These are phyloP conservation scores for Anthonomus grandis DNA, from an alignment of 1,140 invertebrate species.

Conservation along the genomic window DNA sequence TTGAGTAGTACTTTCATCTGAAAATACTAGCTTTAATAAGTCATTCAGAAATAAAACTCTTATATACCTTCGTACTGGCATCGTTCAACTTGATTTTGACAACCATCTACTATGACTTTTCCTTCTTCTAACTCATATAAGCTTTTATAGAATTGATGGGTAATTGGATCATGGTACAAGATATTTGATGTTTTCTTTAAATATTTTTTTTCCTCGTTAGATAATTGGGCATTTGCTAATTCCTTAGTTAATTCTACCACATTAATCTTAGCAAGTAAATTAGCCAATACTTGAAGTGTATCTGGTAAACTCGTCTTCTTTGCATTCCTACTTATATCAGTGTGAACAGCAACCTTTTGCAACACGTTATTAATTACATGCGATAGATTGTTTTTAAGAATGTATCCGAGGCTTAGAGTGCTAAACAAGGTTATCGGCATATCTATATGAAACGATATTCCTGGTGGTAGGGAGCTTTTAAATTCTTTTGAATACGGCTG, in stretches of 20 bases:
- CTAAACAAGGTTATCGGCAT: constrained; percentile 7
- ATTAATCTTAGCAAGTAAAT: too few species aligned
- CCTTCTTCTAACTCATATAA: constrained; percentile 14
- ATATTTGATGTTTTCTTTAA: neutral
- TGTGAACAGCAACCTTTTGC: constrained; percentile 6
- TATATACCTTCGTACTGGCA: constrained; percentile 15
- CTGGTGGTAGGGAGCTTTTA: too few species aligned
- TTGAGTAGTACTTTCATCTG: constrained; percentile 3
- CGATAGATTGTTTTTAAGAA: constrained; percentile 11
- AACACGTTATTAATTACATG: constrained; percentile 1
- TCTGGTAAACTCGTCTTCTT: too few species aligned
- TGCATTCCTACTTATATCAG: too few species aligned
- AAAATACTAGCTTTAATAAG: constrained; percentile 2
- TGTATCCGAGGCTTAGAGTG: constrained; percentile 3
- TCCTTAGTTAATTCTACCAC: too few species aligned
- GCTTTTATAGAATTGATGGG: too few species aligned
- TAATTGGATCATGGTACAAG: neutral
- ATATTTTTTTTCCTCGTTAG: too few species aligned
- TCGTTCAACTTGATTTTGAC: constrained; percentile 1
- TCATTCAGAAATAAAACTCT: neutral
- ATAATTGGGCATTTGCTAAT: too few species aligned
- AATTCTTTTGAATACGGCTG: too few species aligned
- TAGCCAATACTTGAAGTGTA: too few species aligned
- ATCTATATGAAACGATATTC: neutral
- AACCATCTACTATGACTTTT: constrained; percentile 8